Percentiles rank a stretch among this genome's conserved stretches.
Evolutionary conservation across 2,797 vertebrate species (phyloP).

Genomic region (Clarias platycephalus): DNA sequence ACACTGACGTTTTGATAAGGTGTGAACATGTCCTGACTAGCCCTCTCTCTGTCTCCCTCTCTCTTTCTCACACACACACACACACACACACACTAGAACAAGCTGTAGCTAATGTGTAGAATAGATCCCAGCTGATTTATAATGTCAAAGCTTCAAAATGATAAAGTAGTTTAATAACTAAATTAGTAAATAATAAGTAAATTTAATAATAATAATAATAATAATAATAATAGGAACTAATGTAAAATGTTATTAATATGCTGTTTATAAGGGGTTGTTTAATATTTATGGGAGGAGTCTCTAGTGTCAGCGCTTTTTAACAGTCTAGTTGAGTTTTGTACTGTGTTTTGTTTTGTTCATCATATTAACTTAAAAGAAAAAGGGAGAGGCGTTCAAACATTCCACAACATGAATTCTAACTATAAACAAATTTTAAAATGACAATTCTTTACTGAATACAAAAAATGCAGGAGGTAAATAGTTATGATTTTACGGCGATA

Average conservation of each 20-base stretch:
- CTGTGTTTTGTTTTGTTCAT: background rate
- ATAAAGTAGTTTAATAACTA: background rate
- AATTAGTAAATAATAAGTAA: too few relatives aligned
- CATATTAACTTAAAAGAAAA: background rate
- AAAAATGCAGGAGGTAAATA: background rate
- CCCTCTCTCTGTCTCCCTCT: background rate
- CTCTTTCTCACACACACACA: background rate
- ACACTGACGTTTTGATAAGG: slow-evolving; percentile 39
- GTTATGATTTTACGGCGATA: too few relatives aligned
- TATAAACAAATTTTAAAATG: background rate
- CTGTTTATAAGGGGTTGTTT: background rate
- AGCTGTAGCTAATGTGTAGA: background rate
- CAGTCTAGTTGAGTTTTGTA: background rate
- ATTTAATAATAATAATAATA: background rate
- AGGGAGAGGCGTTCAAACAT: background rate
- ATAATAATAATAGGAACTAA: background rate
- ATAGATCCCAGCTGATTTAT: background rate
- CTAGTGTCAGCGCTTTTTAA: background rate
- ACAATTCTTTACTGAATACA: background rate
- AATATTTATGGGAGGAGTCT: background rate
- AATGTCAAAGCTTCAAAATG: background rate
- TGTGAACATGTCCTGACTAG: slow-evolving; percentile 34
- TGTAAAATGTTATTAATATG: background rate
- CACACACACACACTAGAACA: background rate
- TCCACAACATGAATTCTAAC: background rate